phyloP scores from a whole-genome alignment of 92 coral and sea anemone species.

The Galaxea fascicularis region DNA sequence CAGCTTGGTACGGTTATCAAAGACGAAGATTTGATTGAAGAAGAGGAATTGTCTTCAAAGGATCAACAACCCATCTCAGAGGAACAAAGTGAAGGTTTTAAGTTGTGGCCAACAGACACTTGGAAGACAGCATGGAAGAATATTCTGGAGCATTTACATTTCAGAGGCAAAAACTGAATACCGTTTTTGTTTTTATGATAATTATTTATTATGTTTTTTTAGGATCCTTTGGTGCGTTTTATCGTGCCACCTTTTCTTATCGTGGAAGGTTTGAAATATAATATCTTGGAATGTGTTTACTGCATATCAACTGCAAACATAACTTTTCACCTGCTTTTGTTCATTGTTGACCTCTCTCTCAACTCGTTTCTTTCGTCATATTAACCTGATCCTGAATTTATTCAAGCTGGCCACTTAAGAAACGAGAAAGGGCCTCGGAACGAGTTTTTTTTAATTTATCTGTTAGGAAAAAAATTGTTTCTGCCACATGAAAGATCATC shows the following conservation, averaged over 20 bases:
- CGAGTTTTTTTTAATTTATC: too few species aligned
- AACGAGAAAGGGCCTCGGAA: too few species aligned
- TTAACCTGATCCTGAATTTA: too few species aligned
- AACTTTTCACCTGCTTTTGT: too few species aligned
- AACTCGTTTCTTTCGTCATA: too few species aligned
- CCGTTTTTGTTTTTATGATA: background rate
- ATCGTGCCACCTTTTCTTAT: background rate
- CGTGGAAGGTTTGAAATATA: background rate
- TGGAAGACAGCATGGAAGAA: constrained; percentile 20
- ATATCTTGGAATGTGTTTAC: too few species aligned
- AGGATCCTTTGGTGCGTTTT: background rate
- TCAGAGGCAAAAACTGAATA: background rate
- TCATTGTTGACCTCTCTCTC: too few species aligned
- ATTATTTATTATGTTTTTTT: background rate
- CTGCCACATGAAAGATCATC: too few species aligned
- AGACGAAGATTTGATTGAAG: constrained; percentile 75
- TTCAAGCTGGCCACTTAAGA: too few species aligned
- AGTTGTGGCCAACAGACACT: background rate
- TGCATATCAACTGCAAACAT: background rate
- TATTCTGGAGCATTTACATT: background rate
- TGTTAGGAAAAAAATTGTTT: too few species aligned
- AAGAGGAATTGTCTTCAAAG: background rate
- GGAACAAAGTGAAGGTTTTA: background rate
- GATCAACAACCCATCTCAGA: background rate
- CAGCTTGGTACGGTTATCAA: constrained; percentile 63